Evolutionary conservation across 2,113 vertebrate genomes (phyloP), one percentile per base, ranked within the genome.

Genomic region (Ceyx melanurus): DNA sequence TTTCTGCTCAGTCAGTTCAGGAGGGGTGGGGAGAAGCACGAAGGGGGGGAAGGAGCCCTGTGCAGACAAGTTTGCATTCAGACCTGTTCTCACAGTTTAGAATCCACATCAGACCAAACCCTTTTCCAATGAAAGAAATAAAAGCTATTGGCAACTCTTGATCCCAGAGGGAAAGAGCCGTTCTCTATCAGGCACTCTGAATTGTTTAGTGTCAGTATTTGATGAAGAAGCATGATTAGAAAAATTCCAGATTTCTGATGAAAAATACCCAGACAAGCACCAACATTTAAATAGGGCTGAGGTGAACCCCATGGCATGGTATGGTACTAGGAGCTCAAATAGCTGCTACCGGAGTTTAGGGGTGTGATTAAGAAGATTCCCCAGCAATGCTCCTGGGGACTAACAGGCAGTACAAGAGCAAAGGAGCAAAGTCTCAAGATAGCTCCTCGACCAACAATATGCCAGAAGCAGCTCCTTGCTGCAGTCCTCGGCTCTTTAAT

Each of bases 171-270:
- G 75, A 18, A 89, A 93, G 95, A 93, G 82, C 93, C 91, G 72
- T 20, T 81, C 91, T 90, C 95, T 85, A 2, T 92, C 94, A 96
- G 94, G 94, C 94, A 95, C 95, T 95, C 91, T 80, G 79, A 91
- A 89, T 40, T 15, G 50, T 70, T 89, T 22, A 89, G 89, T 78
- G 73, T 89, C 68, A 40, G 66, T 58, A 46, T 31, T 67, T 66
- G 42, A 89, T 71, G 82, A 65, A 77, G 91, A 90, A 89, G 78
- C 89, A 71, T 7, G 67, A 89, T 60, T 71, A 94, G 75, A 93
- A 95, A 95, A 95, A 80, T 58, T 64, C 71, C 82, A 73, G 51
- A 35, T 73, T 82, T 76, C 74, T 15, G 67, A 91, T 70, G 82
- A 76, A 74, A 82, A 89, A 80, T 13, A 80, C 5, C 68, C 94